Base-by-base conservation (phyloP, 2,888 invertebrate species). In the Vesta saturnalis region DNA sequence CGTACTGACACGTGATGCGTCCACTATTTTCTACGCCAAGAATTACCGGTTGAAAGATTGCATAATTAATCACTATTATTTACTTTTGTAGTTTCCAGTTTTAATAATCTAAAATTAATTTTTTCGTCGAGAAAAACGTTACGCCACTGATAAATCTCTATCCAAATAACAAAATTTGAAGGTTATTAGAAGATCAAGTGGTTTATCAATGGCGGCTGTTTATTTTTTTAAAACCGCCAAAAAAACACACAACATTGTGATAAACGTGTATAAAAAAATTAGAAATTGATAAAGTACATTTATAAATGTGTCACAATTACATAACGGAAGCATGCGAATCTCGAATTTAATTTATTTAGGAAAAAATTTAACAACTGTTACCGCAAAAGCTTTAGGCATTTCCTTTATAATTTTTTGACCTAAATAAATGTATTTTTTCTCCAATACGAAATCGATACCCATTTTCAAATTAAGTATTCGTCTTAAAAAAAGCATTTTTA, bases 401-500 rank as follows among this genome's bases (percentile, higher is more conserved):
- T 52, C 52, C 52, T 19, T 52, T 52, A n/a, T 19, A 14, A 56
- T 6, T 22, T 18, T 15, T 35, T 56, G 56, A 56, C 56, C 56
- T 35, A 56, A 56, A 56, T 56, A 56, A 14, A 5, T 19, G 4
- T 8, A 4, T 39, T 39, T 39, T 39, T 39, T n/a, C 59, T 52
- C 30, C n/a, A 39, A 52, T 60, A 54, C 58, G 63, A 62, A 73
- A 73, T 73, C 73, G 66, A 73, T 73, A 72, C 66, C 68, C 64
- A 70, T 72, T 72, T 70, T 64, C 70, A 68, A 70, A 72, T 72
- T 70, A 68, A 68, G 55, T 62, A 55, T 65, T 63, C 63, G 61
- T 60, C 66, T 71, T 69, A 74, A 72, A 72, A 70, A 60, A 70
- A 56, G n/a, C 70, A 59, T 71, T 73, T 73, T 72, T 73, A 73